Evolutionary conservation across 2,797 vertebrate species (phyloP), one percentile per base, ranked within the genome.

Genomic region (Heterohyrax brucei): DNA sequence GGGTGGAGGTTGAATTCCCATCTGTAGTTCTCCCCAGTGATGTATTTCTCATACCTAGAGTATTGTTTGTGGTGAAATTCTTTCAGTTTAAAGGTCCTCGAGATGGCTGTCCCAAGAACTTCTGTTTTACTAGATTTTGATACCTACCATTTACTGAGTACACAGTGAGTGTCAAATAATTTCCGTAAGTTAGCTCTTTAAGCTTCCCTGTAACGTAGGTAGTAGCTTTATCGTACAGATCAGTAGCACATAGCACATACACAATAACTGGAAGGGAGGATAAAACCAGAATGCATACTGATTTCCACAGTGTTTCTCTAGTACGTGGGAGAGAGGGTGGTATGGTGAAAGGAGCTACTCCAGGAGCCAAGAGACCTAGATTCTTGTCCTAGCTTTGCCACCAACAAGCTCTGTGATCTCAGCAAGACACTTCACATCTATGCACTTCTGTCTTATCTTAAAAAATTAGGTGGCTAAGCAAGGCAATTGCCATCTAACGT

Each of bases 1-100:
- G 81, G 84, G 94, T 83, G 89, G 82, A 95, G 90, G 66, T 80
- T 80, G 93, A 93, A 89, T 95, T 95, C 87, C 93, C 93, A 92
- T 85, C 87, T 93, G 84, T 33, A 56, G 75, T 68, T 59, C 85
- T 95, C 95, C 91, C 89, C 30, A 22, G 59, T 77, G 96, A 92
- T 92, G 87, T 93, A 89, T 90, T 96, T 94, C 94, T 97, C 90
- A 93, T 95, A 95, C 89, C 70, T 73, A 88, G 95, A 75, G 85
- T 77, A 96, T 90, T 92, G 91, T 94, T 96, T 90, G 64, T 48
- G 75, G 80, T 72, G 64, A 68, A 94, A 94, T 85, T 94, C 93
- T 96, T 97, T 87, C 79, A 75, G 56, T 89, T 81, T 94, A 91
- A 96, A 96, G 83, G 68, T 72, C 56, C 72, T 94, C 62, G 75